Evolutionary conservation across 2,888 invertebrate species (phyloP).

Genomic region (Leucoptera coffeella): DNA sequence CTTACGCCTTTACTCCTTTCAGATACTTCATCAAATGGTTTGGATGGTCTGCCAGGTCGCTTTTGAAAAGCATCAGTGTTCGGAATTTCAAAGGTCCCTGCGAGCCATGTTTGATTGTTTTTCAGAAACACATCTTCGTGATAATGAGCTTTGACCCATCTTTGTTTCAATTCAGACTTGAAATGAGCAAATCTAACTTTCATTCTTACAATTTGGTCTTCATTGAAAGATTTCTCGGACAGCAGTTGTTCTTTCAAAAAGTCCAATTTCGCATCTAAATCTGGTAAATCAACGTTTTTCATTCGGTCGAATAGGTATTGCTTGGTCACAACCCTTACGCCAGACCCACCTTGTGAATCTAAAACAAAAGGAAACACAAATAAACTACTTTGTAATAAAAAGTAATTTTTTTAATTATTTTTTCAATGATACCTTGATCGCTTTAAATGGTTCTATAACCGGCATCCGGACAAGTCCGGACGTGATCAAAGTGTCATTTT

Average conservation of each 20-base stretch:
- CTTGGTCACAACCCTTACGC: constrained; percentile 7
- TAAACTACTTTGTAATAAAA: neutral
- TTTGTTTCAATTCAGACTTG: constrained; percentile 5
- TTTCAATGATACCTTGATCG: too few relatives aligned
- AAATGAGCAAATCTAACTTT: constrained; percentile 5
- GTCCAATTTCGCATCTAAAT: constrained; percentile 5
- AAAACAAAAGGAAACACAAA: constrained; percentile 1
- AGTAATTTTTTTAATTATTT: neutral
- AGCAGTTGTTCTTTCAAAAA: constrained; percentile 5
- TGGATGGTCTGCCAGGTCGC: constrained; percentile 4
- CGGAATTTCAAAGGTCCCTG: constrained; percentile 6
- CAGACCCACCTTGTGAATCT: constrained; percentile 5
- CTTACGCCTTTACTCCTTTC: constrained; percentile 5
- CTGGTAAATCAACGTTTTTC: constrained; percentile 6
- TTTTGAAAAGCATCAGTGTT: constrained; percentile 2
- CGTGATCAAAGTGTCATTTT: too few relatives aligned
- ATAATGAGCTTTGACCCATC: constrained; percentile 4
- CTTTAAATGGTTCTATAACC: too few relatives aligned
- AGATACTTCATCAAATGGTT: constrained; percentile 1
- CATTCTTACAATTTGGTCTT: constrained; percentile 4
- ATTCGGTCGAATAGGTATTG: constrained; percentile 6
- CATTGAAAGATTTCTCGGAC: constrained; percentile 1
- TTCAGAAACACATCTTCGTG: constrained; percentile 4
- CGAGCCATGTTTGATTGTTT: constrained; percentile 5
- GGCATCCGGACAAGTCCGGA: too few relatives aligned